phyloP scores from a whole-genome alignment of 2,113 vertebrate species.

The Aegotheles bennettii region DNA sequence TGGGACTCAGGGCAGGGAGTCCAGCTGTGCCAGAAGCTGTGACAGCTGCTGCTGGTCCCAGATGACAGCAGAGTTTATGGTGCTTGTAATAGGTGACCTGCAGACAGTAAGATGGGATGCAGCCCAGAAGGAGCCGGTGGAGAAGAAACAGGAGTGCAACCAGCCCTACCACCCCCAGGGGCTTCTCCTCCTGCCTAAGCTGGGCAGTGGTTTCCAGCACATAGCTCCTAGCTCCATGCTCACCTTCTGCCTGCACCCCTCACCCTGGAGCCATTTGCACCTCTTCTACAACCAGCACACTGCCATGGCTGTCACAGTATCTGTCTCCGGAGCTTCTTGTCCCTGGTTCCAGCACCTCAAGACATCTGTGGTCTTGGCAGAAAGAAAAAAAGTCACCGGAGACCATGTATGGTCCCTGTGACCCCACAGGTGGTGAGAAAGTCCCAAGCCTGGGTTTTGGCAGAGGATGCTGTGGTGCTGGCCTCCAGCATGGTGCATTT shows the following conservation, averaged over 20 bases:
- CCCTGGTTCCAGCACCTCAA: neutral
- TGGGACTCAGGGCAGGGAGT: neutral
- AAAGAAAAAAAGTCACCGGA: neutral
- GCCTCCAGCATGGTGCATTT: neutral
- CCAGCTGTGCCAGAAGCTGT: neutral
- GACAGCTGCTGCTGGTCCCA: neutral
- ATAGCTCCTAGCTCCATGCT: fast-evolving
- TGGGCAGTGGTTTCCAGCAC: neutral
- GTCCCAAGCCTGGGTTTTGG: neutral
- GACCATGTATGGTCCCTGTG: neutral
- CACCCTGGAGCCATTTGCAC: neutral
- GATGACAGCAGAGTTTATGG: neutral
- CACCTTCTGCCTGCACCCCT: neutral
- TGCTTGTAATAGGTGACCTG: neutral
- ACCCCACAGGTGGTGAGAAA: no score
- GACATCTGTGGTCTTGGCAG: neutral
- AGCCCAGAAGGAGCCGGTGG: neutral
- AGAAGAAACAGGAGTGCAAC: fast-evolving
- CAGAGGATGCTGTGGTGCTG: neutral
- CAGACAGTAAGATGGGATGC: neutral
- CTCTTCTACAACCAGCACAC: neutral
- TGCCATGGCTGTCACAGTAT: fast-evolving
- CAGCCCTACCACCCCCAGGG: neutral
- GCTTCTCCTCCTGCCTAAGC: neutral
- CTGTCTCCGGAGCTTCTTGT: neutral